A percentile compares a stretch with the other conserved stretches of the same genome.
phyloP scores from a whole-genome alignment of 2,797 vertebrate genomes.

The Micromesistius poutassou region DNA sequence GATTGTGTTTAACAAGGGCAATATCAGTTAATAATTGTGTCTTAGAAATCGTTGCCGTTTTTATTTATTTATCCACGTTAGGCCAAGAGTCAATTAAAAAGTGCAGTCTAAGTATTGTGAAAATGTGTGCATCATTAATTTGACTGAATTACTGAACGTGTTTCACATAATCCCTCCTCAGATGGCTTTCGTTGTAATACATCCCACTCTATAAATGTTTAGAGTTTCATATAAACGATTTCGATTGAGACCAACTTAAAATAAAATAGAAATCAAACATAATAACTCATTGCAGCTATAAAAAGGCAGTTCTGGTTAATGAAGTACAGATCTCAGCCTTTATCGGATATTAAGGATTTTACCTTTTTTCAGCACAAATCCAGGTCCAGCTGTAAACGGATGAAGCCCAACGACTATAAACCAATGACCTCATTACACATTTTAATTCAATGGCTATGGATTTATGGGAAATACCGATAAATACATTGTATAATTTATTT shows the following conservation, averaged over 20 bases:
- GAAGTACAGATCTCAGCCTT: neutral
- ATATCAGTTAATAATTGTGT: neutral
- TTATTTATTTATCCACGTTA: neutral
- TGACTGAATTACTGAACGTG: neutral
- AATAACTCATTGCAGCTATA: neutral
- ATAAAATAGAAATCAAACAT: neutral
- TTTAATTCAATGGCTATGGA: neutral
- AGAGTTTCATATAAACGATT: neutral
- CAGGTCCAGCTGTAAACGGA: neutral
- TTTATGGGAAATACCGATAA: neutral
- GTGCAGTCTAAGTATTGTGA: neutral
- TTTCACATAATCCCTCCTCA: neutral
- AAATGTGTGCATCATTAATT: constrained; percentile 5
- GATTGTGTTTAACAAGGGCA: neutral
- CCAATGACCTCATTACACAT: neutral
- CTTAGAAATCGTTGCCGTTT: neutral
- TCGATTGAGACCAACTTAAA: constrained; percentile 2
- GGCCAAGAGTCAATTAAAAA: neutral
- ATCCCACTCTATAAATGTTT: constrained; percentile 5
- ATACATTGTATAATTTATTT: neutral
- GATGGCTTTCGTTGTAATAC: constrained; percentile 22
- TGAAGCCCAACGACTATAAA: neutral
- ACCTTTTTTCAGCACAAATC: neutral
- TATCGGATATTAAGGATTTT: neutral
- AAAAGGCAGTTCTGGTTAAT: neutral